A percentile compares a stretch with the other conserved stretches of the same genome.
Evolutionary conservation across 2,797 vertebrate species (phyloP).

Genomic region (Oreortyx pictus): DNA sequence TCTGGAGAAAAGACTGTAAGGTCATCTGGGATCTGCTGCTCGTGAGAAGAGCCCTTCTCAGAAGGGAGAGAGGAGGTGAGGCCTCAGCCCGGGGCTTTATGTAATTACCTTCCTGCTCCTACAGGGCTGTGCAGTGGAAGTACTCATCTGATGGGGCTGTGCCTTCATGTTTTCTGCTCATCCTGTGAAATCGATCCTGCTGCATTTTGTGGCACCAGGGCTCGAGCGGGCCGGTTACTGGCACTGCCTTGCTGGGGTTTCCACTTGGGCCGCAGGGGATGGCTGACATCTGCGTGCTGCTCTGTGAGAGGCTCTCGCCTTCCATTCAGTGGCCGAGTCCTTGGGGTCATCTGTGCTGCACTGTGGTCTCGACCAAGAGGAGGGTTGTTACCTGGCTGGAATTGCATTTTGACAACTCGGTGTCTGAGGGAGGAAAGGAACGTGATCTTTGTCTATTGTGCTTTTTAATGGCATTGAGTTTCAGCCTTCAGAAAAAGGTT

Average conservation of each 20-base stretch:
- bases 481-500: not conserved
- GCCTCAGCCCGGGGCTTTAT: not conserved
- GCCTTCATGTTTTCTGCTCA: not conserved
- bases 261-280: not conserved
- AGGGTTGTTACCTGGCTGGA: not conserved
- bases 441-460: not conserved
- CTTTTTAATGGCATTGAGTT: not conserved
- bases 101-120: not conserved
- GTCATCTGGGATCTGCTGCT: not conserved
- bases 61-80: not conserved
- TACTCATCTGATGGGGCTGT: not conserved
- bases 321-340: not conserved
- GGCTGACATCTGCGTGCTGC: not conserved
- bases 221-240: accelerated
- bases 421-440: not conserved
- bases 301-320: accelerated
- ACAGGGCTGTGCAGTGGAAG: not conserved
- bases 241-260: not conserved
- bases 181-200: too few species aligned
- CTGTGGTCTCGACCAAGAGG: not conserved
- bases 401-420: not conserved
- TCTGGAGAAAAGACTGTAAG: not conserved
- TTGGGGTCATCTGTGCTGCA: not conserved
- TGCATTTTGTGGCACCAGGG: not conserved
- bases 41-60: not conserved